Evolutionary conservation across 2,888 invertebrate genomes (phyloP), one percentile per base, ranked within the genome.

Genomic region (Elysia crispata): DNA sequence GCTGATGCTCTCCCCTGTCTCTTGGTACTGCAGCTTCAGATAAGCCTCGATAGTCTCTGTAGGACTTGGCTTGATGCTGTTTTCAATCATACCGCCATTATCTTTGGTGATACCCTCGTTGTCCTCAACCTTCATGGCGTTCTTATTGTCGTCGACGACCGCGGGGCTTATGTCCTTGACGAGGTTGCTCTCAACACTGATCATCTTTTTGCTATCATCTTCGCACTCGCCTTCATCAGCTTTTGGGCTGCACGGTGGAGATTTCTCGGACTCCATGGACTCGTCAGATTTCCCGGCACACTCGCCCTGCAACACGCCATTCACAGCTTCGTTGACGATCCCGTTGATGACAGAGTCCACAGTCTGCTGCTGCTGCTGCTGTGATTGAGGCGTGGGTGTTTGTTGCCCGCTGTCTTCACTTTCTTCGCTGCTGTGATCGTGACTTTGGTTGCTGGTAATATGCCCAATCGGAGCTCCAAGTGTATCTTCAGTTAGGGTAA

Each of bases 41-140:
- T 76, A 69, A 18, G 72, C 62, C 28, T 80, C 76, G 23, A 76
- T 80, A n/a, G 76, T 69, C n/a, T 50, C 76, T 57, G 20, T 70
- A 28, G 80, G 67, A 15, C 57, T 57, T 18, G 62, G 25, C 28
- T 62, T 69, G 5, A 25, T 70, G 49, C 0, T 18, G 49, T 30
- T 41, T 41, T 41, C 41, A 3, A 6, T 41, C 41, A 41, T 41
- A 41, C 41, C 5, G 5, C 41, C 77, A 15, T 77, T 50, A 25
- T 72, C 72, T 15, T 23, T 25, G 50, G 41, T 57, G 3, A 25
- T 30, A 25, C 72, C 77, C 0, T 70, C 18, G 31, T 20, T 41
- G 41, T 41, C 41, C 3, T 3, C 41, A 41, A 41, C 41, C 41
- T 41, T 11, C 41, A 41, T 54, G 30, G 30, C 20, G 31, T n/a